phyloP scores from a whole-genome alignment of 37 sponge, comb jelly and placozoan genomes.

The Cladorhizidae sp. region DNA sequence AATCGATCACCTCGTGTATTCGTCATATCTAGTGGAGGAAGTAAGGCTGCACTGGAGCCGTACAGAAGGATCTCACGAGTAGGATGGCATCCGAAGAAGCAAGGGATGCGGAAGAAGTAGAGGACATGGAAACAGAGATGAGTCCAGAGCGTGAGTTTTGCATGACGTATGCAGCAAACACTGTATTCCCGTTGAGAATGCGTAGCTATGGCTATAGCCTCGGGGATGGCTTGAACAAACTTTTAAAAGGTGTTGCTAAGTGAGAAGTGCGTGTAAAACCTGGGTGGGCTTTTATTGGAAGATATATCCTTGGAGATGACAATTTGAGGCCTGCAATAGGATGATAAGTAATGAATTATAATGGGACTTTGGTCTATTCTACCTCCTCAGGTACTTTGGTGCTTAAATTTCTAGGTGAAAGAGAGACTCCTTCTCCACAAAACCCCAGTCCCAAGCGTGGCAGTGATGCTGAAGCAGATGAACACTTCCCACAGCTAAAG shows the following conservation, averaged over 20 bases:
- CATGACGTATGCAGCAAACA: neutral
- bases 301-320: neutral
- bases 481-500: neutral
- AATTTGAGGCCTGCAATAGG: too few relatives aligned
- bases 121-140: constrained; percentile 51
- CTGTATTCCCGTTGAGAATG: too few relatives aligned
- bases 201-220: neutral
- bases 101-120: neutral
- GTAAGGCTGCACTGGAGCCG: neutral
- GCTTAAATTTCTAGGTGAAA: neutral
- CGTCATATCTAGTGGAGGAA: neutral
- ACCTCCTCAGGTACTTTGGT: neutral
- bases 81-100: neutral
- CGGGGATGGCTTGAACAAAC: neutral
- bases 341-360: too few relatives aligned
- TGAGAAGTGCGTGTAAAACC: neutral
- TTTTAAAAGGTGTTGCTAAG: constrained; percentile 8
- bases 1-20: neutral
- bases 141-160: constrained; percentile 32
- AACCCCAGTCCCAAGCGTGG: constrained; percentile 20
- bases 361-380: neutral
- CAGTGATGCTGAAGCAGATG: constrained; percentile 26
- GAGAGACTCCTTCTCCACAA: constrained; percentile 36
- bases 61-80: neutral
- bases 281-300: constrained; percentile 43